A percentile compares a stretch with the other conserved stretches of the same genome.
These are phyloP conservation scores for Sipunculus nudus DNA, from an alignment of 2,888 invertebrate genomes.

Conservation along the genomic window DNA sequence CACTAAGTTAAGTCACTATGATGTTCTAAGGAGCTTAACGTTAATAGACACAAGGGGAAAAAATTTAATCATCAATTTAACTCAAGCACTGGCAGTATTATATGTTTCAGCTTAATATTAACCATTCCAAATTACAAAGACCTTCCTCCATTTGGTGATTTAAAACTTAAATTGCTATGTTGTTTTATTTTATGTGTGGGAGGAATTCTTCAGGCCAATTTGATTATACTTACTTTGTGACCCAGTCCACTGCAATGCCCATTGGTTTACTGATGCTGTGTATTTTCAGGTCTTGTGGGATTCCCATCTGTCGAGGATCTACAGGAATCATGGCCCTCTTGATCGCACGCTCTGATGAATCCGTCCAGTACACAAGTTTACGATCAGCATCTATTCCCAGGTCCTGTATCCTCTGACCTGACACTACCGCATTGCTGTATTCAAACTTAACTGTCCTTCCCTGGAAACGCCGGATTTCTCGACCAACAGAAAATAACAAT, in stretches of 20 bases:
- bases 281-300: slow-evolving; percentile 87
- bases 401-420: slow-evolving; percentile 89
- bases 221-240: slow-evolving; percentile 72
- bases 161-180: no score
- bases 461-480: slow-evolving; percentile 74
- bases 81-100: no score
- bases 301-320: slow-evolving; percentile 72
- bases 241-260: slow-evolving; percentile 91
- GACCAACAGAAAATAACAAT: slow-evolving; percentile 79
- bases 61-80: no score
- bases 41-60: no score
- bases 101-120: no score
- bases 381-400: slow-evolving; percentile 85
- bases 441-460: slow-evolving; percentile 50
- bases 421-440: slow-evolving; percentile 76
- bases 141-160: not conserved
- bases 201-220: no score
- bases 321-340: slow-evolving; percentile 88
- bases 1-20: no score
- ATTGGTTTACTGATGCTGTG: slow-evolving; percentile 74
- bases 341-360: slow-evolving; percentile 88
- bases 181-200: not conserved
- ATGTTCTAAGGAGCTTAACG: no score
- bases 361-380: slow-evolving; percentile 87
- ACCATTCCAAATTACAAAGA: no score